A percentile compares a stretch with the other conserved stretches of the same genome.
Conservation (phyloP, 2,797 vertebrate species). For the Sarcoramphus papa region DNA sequence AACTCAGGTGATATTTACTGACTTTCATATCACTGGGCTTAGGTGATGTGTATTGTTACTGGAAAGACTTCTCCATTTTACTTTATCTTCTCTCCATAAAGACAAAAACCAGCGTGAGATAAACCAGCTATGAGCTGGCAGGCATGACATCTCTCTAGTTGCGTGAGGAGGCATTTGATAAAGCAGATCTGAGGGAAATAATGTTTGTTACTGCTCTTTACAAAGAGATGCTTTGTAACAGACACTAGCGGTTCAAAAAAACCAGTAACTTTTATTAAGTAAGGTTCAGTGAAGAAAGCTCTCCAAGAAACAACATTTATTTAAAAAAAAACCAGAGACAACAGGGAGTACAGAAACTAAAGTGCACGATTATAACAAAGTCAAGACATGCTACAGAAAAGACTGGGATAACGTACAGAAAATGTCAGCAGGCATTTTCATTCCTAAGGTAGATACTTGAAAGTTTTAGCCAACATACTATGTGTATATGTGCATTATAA, state of each 20-base stretch:
- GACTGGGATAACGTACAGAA: background rate
- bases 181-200: background rate
- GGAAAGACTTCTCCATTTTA: background rate
- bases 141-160: background rate
- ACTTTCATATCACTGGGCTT: background rate
- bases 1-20: background rate
- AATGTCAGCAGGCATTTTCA: background rate
- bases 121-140: background rate
- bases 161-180: background rate
- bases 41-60: background rate
- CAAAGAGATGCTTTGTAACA: background rate
- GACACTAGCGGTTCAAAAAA: background rate
- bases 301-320: background rate
- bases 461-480: background rate
- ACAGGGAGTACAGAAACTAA: background rate
- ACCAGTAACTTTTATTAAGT: background rate
- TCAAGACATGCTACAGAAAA: background rate
- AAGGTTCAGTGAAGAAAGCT: background rate
- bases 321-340: background rate
- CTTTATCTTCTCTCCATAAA: background rate
- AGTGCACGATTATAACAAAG: background rate
- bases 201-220: background rate
- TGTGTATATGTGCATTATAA: background rate
- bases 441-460: background rate
- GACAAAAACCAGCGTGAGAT: background rate